These are phyloP conservation scores for Tolmerus cingulatus DNA, from an alignment of 2,888 invertebrate species.

Conservation along the genomic window DNA sequence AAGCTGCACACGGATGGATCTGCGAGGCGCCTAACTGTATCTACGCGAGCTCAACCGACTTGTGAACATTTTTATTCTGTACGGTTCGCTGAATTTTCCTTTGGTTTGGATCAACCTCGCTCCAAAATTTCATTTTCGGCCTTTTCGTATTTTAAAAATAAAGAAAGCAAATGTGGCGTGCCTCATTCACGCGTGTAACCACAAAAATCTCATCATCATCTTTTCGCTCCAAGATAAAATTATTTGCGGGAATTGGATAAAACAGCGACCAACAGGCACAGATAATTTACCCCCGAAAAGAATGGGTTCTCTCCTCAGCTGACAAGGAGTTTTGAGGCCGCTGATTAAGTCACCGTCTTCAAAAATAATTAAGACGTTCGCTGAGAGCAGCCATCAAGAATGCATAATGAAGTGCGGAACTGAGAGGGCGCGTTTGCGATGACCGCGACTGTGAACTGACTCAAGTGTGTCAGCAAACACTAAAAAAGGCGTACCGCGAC, in stretches of 20 bases:
- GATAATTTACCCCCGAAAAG: background rate
- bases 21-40: background rate
- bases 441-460: background rate
- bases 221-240: background rate
- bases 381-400: background rate
- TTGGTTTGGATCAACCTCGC: background rate
- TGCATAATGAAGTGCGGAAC: background rate
- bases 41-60: background rate
- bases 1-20: background rate
- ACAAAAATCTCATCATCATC: background rate
- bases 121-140: background rate
- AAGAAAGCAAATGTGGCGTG: background rate
- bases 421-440: background rate
- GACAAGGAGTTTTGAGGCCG: background rate
- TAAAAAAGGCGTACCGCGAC: background rate
- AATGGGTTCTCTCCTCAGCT: background rate
- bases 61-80: background rate
- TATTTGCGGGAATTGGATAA: background rate
- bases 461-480: background rate
- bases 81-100: conserved; percentile 5
- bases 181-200: background rate
- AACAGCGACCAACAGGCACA: background rate
- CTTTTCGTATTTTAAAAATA: background rate
- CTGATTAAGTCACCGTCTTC: background rate
- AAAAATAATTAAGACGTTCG: background rate